Conservation (phyloP, 1,140 invertebrate species). For the Drosophila murphyi region DNA sequence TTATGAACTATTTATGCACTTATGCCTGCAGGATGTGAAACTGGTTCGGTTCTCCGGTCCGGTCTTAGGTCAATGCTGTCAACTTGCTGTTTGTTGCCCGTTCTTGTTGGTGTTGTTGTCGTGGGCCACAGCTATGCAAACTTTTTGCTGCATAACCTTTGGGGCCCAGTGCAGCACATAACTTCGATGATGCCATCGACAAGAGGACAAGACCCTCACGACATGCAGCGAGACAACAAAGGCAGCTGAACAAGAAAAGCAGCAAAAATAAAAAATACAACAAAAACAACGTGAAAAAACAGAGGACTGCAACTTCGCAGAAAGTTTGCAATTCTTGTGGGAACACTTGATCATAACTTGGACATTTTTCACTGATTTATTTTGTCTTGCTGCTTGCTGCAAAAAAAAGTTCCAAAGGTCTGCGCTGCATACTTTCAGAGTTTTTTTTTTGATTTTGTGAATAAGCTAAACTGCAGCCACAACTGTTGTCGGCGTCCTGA, state of each 20-base stretch:
- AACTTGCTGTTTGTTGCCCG: slow-evolving; percentile 33
- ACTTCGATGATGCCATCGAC: slow-evolving; percentile 80
- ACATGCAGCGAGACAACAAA: slow-evolving; percentile 68
- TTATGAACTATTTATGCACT: slow-evolving; percentile 79
- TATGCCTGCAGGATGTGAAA: slow-evolving; percentile 29
- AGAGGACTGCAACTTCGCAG: slow-evolving; percentile 29
- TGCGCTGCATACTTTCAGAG: slow-evolving; percentile 46
- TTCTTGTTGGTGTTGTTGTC: slow-evolving; percentile 15
- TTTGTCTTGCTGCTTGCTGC: slow-evolving; percentile 20
- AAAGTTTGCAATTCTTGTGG: slow-evolving; percentile 82
- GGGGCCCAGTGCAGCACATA: slow-evolving; percentile 54
- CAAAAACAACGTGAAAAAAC: not conserved
- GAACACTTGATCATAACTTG: slow-evolving; percentile 82
- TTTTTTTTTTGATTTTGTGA: too few relatives aligned
- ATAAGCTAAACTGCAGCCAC: slow-evolving; percentile 5
- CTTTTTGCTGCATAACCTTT: slow-evolving; percentile 53
- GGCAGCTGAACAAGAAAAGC: slow-evolving; percentile 16
- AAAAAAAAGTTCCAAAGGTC: slow-evolving; percentile 25
- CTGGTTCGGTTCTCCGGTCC: not conserved
- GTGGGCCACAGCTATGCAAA: slow-evolving; percentile 61
- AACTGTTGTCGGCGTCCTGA: slow-evolving; percentile 6
- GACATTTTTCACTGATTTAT: slow-evolving; percentile 79
- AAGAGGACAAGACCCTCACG: slow-evolving; percentile 50
- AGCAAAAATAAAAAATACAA: not conserved
- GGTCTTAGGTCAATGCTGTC: slow-evolving; percentile 64